A percentile compares a stretch with the other conserved stretches of the same genome.
Conservation (phyloP, 2,113 vertebrate genomes). For the Synchiropus splendidus region DNA sequence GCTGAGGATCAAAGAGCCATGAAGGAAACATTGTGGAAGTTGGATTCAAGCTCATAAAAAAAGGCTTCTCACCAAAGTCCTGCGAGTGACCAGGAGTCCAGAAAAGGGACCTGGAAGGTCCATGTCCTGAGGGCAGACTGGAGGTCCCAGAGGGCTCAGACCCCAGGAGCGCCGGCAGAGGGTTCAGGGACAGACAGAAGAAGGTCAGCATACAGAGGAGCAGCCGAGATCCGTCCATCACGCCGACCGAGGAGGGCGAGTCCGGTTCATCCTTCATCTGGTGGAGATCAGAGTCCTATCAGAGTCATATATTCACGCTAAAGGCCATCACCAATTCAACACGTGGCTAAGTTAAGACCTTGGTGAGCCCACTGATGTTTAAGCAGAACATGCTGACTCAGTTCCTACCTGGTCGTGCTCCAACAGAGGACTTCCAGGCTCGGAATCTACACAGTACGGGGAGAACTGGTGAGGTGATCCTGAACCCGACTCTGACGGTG, state of each 20-base stretch:
- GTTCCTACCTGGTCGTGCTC: conserved; percentile 83
- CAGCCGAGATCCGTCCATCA: conserved; percentile 96
- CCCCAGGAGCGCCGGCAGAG: conserved; percentile 81
- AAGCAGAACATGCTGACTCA: neutral
- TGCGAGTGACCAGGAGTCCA: conserved; percentile 69
- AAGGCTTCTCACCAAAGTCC: conserved; percentile 56
- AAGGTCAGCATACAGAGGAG: conserved; percentile 92
- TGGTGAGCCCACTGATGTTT: too few relatives aligned
- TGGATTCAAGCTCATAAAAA: neutral
- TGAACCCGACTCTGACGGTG: conserved; percentile 87
- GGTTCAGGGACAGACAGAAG: conserved; percentile 92
- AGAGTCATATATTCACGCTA: too few relatives aligned
- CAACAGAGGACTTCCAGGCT: conserved; percentile 87
- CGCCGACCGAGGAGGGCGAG: conserved; percentile 84
- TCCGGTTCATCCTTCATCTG: conserved; percentile 93
- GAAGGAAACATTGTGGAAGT: neutral
- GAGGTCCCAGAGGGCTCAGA: conserved; percentile 34
- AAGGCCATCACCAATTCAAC: too few relatives aligned
- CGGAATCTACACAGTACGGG: conserved; percentile 91
- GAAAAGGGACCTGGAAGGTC: conserved; percentile 72
- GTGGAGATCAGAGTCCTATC: neutral
- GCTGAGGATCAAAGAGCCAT: conserved; percentile 32
- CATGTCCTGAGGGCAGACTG: conserved; percentile 31
- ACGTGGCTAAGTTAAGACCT: too few relatives aligned
- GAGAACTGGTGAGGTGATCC: conserved; percentile 86